A percentile compares a stretch with the other conserved stretches of the same genome.
phyloP scores from a whole-genome alignment of 2,888 invertebrate genomes.

The Chrysotoxum bicinctum region DNA sequence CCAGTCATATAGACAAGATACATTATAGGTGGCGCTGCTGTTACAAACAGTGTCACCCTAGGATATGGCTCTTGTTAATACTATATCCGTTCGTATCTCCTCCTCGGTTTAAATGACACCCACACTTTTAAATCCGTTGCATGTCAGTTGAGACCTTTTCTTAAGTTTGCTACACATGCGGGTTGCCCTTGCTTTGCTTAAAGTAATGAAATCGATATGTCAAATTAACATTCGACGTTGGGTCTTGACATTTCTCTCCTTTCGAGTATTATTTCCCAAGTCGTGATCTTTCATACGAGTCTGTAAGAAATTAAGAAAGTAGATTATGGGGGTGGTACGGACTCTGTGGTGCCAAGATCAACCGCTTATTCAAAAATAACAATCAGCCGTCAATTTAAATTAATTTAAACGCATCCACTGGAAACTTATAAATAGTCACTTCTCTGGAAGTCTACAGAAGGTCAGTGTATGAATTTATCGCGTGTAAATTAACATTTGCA shows the following conservation, averaged over 20 bases:
- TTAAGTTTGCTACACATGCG: conserved; percentile 3
- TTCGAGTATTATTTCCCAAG: background rate
- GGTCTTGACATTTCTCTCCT: conserved; percentile 42
- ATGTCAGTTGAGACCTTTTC: conserved; percentile 40
- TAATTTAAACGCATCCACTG: conserved; percentile 48
- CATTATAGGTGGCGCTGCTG: conserved; percentile 29
- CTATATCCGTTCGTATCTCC: conserved; percentile 15
- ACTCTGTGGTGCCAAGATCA: conserved; percentile 29
- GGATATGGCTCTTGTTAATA: conserved; percentile 1
- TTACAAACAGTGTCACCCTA: conserved; percentile 49
- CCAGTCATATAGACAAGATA: conserved; percentile 21
- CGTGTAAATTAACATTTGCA: conserved; percentile 49
- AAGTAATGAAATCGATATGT: conserved; percentile 44
- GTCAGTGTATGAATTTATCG: conserved; percentile 42
- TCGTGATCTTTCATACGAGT: background rate
- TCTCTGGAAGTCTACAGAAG: conserved; percentile 31
- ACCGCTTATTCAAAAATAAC: conserved; percentile 15
- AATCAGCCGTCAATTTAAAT: conserved; percentile 48
- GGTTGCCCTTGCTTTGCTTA: conserved; percentile 1
- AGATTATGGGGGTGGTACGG: conserved; percentile 62
- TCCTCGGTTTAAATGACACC: conserved; percentile 29
- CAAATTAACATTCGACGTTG: conserved; percentile 57
- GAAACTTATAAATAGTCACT: background rate
- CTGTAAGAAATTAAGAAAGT: conserved; percentile 38
- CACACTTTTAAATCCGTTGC: conserved; percentile 38